phyloP scores from a whole-genome alignment of 2,888 invertebrate genomes.

The Pelosia muscerda region DNA sequence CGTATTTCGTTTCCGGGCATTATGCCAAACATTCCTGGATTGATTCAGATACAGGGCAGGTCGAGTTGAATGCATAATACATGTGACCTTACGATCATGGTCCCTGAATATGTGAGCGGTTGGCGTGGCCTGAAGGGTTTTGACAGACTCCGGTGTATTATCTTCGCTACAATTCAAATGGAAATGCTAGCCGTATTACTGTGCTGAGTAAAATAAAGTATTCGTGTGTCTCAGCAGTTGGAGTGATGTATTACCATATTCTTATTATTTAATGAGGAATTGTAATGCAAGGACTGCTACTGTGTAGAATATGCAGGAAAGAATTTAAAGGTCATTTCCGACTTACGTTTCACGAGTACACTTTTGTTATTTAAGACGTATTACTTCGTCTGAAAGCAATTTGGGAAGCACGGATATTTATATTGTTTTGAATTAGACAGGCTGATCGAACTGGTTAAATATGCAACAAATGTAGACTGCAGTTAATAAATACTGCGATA shows the following conservation, averaged over 20 bases:
- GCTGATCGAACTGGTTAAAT: background rate
- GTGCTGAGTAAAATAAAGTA: slow-evolving; percentile 48
- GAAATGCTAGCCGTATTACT: slow-evolving; percentile 58
- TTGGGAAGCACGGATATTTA: background rate
- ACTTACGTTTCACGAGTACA: background rate
- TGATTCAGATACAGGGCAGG: slow-evolving; percentile 73
- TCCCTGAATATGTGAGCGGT: slow-evolving; percentile 62
- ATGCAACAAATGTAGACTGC: background rate
- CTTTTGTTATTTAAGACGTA: slow-evolving; percentile 6
- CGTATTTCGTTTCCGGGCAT: slow-evolving; percentile 67
- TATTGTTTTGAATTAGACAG: background rate
- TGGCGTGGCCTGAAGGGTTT: slow-evolving; percentile 57
- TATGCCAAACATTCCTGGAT: slow-evolving; percentile 69
- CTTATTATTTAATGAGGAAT: slow-evolving; percentile 52
- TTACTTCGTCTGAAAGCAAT: slow-evolving; percentile 15
- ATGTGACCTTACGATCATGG: slow-evolving; percentile 71
- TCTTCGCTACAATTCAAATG: slow-evolving; percentile 66
- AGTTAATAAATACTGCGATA: too few species aligned
- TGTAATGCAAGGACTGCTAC: slow-evolving; percentile 34
- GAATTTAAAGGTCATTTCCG: slow-evolving; percentile 18
- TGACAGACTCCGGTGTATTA: slow-evolving; percentile 63
- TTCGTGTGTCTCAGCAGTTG: slow-evolving; percentile 43
- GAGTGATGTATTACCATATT: slow-evolving; percentile 51
- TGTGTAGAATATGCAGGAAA: slow-evolving; percentile 16
- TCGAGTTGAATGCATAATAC: slow-evolving; percentile 74